phyloP scores from a whole-genome alignment of 2,888 invertebrate species.

The Eupithecia subumbrata region DNA sequence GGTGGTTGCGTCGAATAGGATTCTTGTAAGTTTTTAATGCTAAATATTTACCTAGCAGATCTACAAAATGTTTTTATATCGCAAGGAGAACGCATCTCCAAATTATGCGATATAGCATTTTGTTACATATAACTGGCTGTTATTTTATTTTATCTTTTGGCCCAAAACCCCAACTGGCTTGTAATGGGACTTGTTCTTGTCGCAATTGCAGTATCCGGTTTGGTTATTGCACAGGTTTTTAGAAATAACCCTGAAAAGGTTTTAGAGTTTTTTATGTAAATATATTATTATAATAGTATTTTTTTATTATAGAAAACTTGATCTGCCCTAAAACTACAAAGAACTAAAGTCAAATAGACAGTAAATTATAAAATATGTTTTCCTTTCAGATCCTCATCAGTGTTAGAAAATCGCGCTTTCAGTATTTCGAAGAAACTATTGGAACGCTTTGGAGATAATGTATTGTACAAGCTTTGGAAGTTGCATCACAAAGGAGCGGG shows the following conservation, averaged over 20 bases:
- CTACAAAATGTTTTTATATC: background rate
- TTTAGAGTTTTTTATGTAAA: background rate
- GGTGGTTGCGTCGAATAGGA: slow-evolving; percentile 22
- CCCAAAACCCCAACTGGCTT: background rate
- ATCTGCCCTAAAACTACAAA: background rate
- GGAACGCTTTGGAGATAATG: background rate
- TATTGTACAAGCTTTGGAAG: background rate
- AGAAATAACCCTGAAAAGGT: background rate
- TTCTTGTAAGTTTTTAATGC: slow-evolving; percentile 19
- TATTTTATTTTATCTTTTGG: background rate
- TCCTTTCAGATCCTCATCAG: background rate
- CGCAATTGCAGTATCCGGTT: slow-evolving; percentile 12
- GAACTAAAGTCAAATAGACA: background rate
- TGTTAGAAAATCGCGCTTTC: background rate
- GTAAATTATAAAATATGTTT: background rate
- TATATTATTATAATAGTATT: no score
- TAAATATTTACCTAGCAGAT: background rate
- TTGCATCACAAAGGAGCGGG: background rate
- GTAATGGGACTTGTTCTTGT: slow-evolving; percentile 10
- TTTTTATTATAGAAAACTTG: no score
- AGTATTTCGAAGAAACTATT: background rate
- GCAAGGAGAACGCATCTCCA: background rate
- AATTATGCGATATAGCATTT: background rate
- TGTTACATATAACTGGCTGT: background rate
- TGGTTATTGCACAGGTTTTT: background rate